phyloP scores from a whole-genome alignment of 2,888 invertebrate species.

The Eumacrocentrus americanus region DNA sequence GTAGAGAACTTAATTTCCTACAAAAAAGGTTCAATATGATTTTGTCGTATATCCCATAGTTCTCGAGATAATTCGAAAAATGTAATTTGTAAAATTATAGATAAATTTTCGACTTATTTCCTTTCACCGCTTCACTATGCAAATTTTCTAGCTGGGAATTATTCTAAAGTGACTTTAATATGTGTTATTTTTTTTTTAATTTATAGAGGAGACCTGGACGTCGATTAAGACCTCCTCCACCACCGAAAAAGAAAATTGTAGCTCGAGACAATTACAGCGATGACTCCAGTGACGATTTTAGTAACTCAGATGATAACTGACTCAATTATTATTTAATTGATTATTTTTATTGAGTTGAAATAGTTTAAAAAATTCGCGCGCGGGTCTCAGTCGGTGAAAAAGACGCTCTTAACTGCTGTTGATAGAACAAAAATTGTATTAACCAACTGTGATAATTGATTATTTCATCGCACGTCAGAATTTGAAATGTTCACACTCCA shows the following conservation, averaged over 20 bases:
- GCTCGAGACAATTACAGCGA: neutral
- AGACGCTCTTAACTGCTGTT: neutral
- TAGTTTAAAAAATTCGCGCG: no score
- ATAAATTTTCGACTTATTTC: no score
- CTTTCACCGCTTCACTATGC: no score
- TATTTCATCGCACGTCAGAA: neutral
- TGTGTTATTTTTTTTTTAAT: neutral
- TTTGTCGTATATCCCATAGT: no score
- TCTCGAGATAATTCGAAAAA: no score
- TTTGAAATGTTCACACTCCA: neutral
- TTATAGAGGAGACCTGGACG: conserved; percentile 29
- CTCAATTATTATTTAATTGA: neutral
- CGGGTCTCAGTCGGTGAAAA: neutral
- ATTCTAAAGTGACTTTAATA: no score
- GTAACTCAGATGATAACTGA: conserved; percentile 21
- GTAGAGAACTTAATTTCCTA: no score
- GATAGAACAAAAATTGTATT: neutral
- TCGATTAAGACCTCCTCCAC: conserved; percentile 21
- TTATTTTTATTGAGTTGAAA: neutral
- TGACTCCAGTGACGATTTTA: conserved; percentile 17
- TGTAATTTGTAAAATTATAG: no score
- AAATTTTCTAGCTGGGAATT: neutral
- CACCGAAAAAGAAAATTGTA: neutral
- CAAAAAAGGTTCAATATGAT: no score
- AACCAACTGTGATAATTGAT: neutral